A percentile compares a stretch with the other conserved stretches of the same genome.
These are phyloP conservation scores for Meriones psammophilus DNA, from an alignment of 2,797 vertebrate species.

Conservation along the genomic window DNA sequence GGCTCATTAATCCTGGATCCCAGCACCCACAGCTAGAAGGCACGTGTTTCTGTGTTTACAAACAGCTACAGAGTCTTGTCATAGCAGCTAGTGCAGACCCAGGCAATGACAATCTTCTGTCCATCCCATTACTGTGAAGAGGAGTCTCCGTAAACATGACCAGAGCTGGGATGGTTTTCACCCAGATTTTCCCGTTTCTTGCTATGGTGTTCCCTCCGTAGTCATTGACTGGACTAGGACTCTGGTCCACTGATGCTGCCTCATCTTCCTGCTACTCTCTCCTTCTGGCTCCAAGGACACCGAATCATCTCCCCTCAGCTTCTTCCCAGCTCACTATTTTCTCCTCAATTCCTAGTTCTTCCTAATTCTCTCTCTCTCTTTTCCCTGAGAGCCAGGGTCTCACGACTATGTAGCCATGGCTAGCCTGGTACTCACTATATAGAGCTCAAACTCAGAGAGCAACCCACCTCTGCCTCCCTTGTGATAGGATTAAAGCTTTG, in stretches of 20 bases:
- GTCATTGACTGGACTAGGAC: too few species aligned
- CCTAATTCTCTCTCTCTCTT: background rate
- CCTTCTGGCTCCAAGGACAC: background rate
- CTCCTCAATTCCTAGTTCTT: background rate
- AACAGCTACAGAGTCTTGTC: background rate
- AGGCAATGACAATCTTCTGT: background rate
- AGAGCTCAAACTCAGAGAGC: background rate
- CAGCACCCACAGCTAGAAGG: background rate
- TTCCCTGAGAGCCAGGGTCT: background rate
- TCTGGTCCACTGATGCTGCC: background rate
- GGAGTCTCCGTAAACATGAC: background rate
- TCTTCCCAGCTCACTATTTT: background rate
- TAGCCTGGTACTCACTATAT: background rate
- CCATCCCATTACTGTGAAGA: background rate
- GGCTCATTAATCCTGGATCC: background rate
- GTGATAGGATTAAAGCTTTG: background rate
- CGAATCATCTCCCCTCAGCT: too few species aligned
- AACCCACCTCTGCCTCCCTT: background rate
- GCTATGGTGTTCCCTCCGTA: accelerated
- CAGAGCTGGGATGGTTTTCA: background rate
- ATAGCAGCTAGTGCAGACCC: background rate
- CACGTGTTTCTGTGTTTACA: background rate
- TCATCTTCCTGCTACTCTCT: background rate
- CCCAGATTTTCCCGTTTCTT: too few species aligned
- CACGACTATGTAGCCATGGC: too few species aligned